Evolutionary conservation across 30 jellyfish, hydroid and myxozoan genomes (phyloP), one percentile per base, ranked within the genome.

Genomic region (Cassiopea andromeda): DNA sequence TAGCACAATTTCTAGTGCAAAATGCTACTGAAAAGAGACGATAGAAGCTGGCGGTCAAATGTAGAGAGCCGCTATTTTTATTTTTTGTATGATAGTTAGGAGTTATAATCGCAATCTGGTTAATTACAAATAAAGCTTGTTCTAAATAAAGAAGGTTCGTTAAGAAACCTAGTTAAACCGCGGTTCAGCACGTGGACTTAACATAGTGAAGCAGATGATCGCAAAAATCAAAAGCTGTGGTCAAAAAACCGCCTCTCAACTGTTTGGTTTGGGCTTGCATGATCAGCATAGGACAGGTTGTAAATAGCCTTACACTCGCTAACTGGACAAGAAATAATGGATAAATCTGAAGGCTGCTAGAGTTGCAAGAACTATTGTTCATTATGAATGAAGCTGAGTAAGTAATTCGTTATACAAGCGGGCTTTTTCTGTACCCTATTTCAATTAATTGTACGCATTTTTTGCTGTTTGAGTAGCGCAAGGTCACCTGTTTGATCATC

Each of bases 161-260:
- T 81, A 6, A 75, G 90, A n/a, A 82, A 81, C 46, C 50, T 64
- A 69, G 90, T 68, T 64, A 68, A 70, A 66, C 69, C 67, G 90
- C 46, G 90, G 90, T 81, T 69, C 10, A 44, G 81, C 90, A 81
- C 90, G 81, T 67, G 82, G 81, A 64, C 69, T 64, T 38, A 43
- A 81, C 43, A 73, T 48, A 60, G 73, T 17, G 90, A 66, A 81
- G 90, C 90, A 81, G 90, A 81, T 81, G 90, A 81, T 81, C 69
- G 81, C 67, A 27, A 59, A 70, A 81, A 81, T 81, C 71, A 81
- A 81, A 81, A 47, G 58, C 73, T 69, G 90, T 81, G 90, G 90
- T 81, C 80, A 12, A 73, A 1, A 54, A 60, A 82, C 90, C 69
- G 82, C 67, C 81, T 81, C 90, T 81, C 90, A 82, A 81, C 90